These are phyloP conservation scores for Ethmia dodecea DNA, from an alignment of 2,888 invertebrate genomes.

Conservation along the genomic window DNA sequence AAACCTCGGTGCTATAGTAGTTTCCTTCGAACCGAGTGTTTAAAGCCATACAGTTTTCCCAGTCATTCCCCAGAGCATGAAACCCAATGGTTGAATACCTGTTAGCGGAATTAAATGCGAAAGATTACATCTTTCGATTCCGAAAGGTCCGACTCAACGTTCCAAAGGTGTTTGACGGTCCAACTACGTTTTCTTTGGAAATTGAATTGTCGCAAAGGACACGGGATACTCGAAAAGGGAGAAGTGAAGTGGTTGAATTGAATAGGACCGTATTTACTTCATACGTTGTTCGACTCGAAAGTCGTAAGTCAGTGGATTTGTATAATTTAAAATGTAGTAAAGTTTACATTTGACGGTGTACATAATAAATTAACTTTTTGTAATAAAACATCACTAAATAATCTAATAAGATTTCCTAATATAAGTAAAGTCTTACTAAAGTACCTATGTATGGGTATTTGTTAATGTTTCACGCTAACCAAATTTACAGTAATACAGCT, in stretches of 20 bases:
- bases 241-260: neutral
- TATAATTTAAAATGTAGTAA: too few relatives aligned
- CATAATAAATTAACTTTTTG: too few relatives aligned
- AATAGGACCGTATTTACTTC: too few relatives aligned
- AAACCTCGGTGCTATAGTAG: conserved; percentile 25
- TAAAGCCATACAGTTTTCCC: conserved; percentile 28
- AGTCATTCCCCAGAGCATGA: conserved; percentile 22
- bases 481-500: too few relatives aligned
- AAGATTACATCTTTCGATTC: conserved; percentile 59
- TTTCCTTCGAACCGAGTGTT: conserved; percentile 33
- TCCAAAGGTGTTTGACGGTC: conserved; percentile 11
- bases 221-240: neutral
- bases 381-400: too few relatives aligned
- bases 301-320: too few relatives aligned
- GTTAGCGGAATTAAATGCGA: conserved; percentile 28
- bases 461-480: too few relatives aligned
- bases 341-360: too few relatives aligned
- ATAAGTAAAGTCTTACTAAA: too few relatives aligned
- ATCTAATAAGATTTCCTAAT: too few relatives aligned
- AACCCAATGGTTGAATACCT: conserved; percentile 14
- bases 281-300: too few relatives aligned
- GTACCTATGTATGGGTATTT: too few relatives aligned
- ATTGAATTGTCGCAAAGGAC: conserved; percentile 6
- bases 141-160: conserved; percentile 33
- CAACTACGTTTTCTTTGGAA: conserved; percentile 9